A percentile compares a stretch with the other conserved stretches of the same genome.
Evolutionary conservation across 2,888 invertebrate genomes (phyloP).

Genomic region (Papilio demoleus): DNA sequence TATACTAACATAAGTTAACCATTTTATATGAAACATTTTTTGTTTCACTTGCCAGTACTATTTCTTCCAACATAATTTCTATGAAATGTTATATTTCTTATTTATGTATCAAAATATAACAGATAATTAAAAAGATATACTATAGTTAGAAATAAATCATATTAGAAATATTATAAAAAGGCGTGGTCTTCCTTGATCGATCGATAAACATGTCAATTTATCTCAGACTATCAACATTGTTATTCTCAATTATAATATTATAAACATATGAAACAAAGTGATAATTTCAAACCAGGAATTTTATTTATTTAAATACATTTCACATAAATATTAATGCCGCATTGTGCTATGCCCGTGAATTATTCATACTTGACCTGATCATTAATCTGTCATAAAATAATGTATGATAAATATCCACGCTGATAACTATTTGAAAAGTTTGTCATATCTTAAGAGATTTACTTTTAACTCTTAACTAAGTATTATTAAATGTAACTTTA

Average conservation of each 20-base stretch:
- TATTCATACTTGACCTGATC: conserved; percentile 34
- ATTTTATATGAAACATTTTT: no score
- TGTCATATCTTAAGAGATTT: conserved; percentile 20
- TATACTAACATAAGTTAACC: no score
- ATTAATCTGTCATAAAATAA: conserved; percentile 37
- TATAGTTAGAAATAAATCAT: not conserved
- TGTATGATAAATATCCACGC: conserved; percentile 22
- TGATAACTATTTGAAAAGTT: conserved; percentile 19
- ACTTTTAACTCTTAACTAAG: not conserved
- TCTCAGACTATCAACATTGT: conserved; percentile 13
- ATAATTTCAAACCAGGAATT: conserved; percentile 25
- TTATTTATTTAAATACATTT: conserved; percentile 32
- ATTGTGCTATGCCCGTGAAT: conserved; percentile 33
- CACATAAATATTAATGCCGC: conserved; percentile 30
- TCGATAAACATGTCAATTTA: conserved; percentile 1
- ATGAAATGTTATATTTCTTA: no score
- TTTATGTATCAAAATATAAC: not conserved
- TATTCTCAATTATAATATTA: conserved; percentile 17
- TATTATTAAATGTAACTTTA: not conserved
- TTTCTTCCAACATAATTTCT: no score
- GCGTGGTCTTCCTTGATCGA: conserved; percentile 11
- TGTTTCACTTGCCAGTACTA: no score
- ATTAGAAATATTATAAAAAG: conserved; percentile 5
- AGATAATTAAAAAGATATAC: not conserved
- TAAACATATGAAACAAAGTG: conserved; percentile 16